phyloP scores from a whole-genome alignment of 2,113 vertebrate genomes.

The Crotophaga sulcirostris region DNA sequence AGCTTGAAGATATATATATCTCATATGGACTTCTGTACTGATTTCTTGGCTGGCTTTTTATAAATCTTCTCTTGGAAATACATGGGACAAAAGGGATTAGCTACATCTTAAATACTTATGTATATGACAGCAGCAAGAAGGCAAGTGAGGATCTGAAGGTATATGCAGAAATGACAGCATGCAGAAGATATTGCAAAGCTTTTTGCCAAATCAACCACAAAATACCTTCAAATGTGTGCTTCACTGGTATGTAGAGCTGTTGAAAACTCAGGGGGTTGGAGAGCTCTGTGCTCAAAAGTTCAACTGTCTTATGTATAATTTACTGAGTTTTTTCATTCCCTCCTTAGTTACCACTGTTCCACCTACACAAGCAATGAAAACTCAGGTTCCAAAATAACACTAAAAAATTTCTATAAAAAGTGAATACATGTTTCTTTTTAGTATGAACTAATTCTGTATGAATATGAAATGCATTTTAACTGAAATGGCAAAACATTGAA shows the following conservation, averaged over 20 bases:
- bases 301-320: background rate
- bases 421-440: background rate
- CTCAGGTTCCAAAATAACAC: background rate
- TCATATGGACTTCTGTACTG: background rate
- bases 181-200: background rate
- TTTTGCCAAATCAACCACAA: background rate
- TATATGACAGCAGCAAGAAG: background rate
- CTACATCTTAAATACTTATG: background rate
- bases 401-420: background rate
- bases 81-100: background rate
- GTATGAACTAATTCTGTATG: background rate
- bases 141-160: background rate
- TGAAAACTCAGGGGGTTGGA: background rate
- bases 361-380: background rate
- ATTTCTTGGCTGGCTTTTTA: background rate
- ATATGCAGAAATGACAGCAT: background rate
- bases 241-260: background rate
- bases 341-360: background rate
- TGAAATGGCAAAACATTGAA: background rate
- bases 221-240: background rate
- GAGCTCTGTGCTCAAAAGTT: background rate
- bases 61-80: background rate
- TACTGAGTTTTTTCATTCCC: background rate
- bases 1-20: background rate
- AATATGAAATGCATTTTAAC: background rate